These are phyloP conservation scores for Eudasyphora cyanicolor DNA, from an alignment of 2,888 invertebrate genomes.

Conservation along the genomic window DNA sequence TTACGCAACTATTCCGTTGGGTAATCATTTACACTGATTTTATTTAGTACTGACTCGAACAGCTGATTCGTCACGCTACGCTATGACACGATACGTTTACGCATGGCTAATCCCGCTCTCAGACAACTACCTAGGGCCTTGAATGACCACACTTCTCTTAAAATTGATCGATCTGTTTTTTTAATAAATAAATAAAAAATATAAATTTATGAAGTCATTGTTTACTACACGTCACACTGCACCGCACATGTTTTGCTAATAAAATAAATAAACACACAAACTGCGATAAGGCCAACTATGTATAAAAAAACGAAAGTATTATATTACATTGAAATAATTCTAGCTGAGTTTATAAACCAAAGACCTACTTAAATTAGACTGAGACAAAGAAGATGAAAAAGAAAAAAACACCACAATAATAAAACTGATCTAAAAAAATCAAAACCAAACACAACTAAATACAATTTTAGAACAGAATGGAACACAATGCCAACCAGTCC, in stretches of 20 bases:
- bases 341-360: constrained; percentile 32
- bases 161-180: too few species aligned
- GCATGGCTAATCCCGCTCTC: too few species aligned
- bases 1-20: too few species aligned
- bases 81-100: too few species aligned
- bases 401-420: constrained; percentile 2
- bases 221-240: constrained; percentile 5
- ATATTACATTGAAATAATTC: constrained; percentile 34
- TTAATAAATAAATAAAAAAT: too few species aligned
- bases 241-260: not conserved
- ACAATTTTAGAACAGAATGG: not conserved
- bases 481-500: not conserved
- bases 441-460: constrained; percentile 7
- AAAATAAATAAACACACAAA: constrained; percentile 2
- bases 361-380: constrained; percentile 46
- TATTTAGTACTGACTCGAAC: too few species aligned
- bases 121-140: too few species aligned
- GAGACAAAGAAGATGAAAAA: too few species aligned
- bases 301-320: constrained; percentile 39
- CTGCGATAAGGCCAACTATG: constrained; percentile 51
- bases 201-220: constrained; percentile 25
- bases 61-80: too few species aligned
- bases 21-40: too few species aligned
- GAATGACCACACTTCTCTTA: too few species aligned
- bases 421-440: constrained; percentile 12